Conservation (phyloP, 2,113 vertebrate species). For the Sialia sialis region DNA sequence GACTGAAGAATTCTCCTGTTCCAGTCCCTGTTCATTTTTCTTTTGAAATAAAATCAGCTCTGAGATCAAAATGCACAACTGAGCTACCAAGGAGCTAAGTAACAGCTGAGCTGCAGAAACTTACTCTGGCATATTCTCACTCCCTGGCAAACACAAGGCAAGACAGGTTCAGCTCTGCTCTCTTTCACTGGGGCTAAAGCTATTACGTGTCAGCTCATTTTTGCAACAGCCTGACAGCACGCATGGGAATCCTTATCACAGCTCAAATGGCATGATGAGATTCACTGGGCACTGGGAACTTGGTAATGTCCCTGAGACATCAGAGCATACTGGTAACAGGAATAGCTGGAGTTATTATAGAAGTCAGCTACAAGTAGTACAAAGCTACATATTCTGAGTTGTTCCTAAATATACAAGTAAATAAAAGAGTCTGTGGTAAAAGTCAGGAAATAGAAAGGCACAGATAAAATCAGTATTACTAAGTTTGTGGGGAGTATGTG, state of each 20-base stretch:
- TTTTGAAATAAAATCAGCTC: slow-evolving; percentile 6
- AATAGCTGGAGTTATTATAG: neutral
- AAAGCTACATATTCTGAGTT: neutral
- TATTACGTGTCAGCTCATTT: neutral
- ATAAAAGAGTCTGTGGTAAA: neutral
- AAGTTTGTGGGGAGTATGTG: neutral
- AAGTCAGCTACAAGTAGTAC: neutral
- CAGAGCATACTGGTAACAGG: neutral
- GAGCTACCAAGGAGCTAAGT: neutral
- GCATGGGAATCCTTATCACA: neutral
- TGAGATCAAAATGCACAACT: neutral
- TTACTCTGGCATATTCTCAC: neutral
- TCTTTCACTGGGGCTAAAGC: neutral
- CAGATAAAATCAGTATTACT: neutral
- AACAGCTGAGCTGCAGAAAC: neutral
- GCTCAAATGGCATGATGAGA: neutral
- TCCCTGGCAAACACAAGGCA: neutral
- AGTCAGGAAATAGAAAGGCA: neutral
- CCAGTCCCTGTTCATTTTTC: neutral
- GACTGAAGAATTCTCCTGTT: neutral
- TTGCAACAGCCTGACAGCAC: neutral
- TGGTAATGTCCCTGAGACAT: neutral
- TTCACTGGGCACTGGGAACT: neutral
- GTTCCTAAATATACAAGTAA: neutral
- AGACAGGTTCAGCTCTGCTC: neutral